Percentiles rank a stretch among this genome's conserved stretches.
Evolutionary conservation across 1,140 invertebrate species (phyloP).

Genomic region (Temnothorax curvispinosus): DNA sequence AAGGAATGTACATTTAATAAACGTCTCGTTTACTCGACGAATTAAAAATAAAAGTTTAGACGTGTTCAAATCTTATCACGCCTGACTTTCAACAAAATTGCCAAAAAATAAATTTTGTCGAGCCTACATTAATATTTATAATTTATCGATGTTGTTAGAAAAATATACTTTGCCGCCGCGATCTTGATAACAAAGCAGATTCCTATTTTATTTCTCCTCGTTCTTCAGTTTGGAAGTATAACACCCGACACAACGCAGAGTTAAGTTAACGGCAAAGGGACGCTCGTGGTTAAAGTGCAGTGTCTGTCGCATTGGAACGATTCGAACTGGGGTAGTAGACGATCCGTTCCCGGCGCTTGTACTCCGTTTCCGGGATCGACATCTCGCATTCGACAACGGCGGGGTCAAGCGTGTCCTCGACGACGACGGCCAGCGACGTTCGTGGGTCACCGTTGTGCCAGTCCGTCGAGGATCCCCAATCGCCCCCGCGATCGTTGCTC

Average conservation of each 20-base stretch:
- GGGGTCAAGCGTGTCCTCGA: slow-evolving; percentile 57
- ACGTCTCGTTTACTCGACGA: neutral
- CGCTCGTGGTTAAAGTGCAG: neutral
- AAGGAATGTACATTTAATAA: slow-evolving; percentile 33
- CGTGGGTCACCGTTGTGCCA: neutral
- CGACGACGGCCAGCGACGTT: slow-evolving; percentile 30
- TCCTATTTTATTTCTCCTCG: neutral
- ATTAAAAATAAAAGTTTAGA: neutral
- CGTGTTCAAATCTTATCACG: neutral
- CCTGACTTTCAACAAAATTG: neutral
- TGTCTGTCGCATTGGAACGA: slow-evolving; percentile 43
- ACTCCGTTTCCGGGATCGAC: slow-evolving; percentile 72
- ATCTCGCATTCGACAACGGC: slow-evolving; percentile 75
- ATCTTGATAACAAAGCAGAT: neutral
- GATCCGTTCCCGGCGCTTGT: slow-evolving; percentile 70
- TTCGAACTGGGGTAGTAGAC: slow-evolving; percentile 71
- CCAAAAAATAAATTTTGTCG: slow-evolving; percentile 2
- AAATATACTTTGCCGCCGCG: neutral
- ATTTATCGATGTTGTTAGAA: neutral
- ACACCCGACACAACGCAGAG: neutral
- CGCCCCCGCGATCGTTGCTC: slow-evolving; percentile 16
- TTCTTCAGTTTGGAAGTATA: neutral
- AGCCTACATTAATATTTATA: neutral
- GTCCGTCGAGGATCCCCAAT: slow-evolving; percentile 2
- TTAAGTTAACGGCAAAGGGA: neutral